Conservation (phyloP, 2,888 invertebrate genomes). For the Acrocera orbiculus region DNA sequence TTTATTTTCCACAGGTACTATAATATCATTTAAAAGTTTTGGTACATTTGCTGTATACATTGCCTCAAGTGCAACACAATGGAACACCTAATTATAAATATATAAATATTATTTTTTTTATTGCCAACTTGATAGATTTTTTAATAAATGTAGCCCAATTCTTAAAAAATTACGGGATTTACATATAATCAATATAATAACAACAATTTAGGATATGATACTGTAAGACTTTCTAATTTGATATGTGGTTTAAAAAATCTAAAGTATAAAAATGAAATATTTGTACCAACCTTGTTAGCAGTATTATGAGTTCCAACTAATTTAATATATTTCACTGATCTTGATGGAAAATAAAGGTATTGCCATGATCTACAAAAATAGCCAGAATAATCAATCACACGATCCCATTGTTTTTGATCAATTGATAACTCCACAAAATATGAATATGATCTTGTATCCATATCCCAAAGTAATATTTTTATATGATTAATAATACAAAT, state of each 20-base stretch:
- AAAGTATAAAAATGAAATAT: too few species aligned
- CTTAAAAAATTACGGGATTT: not conserved
- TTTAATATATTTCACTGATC: slow-evolving; percentile 71
- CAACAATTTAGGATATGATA: not conserved
- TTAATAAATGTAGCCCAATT: too few species aligned
- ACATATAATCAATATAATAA: not conserved
- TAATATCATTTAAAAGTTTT: slow-evolving; percentile 53
- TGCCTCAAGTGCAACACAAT: slow-evolving; percentile 84
- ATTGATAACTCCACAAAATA: slow-evolving; percentile 62
- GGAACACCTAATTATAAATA: slow-evolving; percentile 45
- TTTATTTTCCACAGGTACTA: slow-evolving; percentile 76
- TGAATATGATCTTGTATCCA: slow-evolving; percentile 53
- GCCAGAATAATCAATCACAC: slow-evolving; percentile 78
- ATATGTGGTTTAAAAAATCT: too few species aligned
- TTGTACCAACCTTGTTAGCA: slow-evolving; percentile 61
- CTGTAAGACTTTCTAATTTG: too few species aligned
- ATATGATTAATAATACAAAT: slow-evolving; percentile 88
- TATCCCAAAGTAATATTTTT: slow-evolving; percentile 84
- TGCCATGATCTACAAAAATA: slow-evolving; percentile 96
- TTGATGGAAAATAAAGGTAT: slow-evolving; percentile 73
- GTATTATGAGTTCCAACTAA: slow-evolving; percentile 87
- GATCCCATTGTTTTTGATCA: slow-evolving; percentile 88
- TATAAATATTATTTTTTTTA: not conserved
- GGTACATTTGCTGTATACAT: slow-evolving; percentile 62
- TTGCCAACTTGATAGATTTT: too few species aligned